Conservation (phyloP, 2,888 invertebrate species). For the Ptilodon capucinus region DNA sequence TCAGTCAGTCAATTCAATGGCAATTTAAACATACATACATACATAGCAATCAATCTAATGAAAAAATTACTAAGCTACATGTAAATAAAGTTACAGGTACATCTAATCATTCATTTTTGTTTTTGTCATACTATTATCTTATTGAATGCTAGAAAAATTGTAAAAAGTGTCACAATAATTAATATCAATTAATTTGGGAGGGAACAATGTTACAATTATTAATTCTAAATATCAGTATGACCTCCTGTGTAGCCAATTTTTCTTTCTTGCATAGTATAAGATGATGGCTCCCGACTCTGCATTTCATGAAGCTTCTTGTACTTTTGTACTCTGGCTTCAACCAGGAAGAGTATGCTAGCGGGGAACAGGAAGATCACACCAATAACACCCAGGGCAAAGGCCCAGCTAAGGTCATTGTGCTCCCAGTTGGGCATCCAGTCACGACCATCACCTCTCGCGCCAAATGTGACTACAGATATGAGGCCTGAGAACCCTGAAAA, state of each 20-base stretch:
- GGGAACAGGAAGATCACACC: conserved; percentile 90
- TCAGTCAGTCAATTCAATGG: no score
- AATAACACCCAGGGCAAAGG: conserved; percentile 92
- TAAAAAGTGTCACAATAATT: not conserved
- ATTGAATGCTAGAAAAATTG: not conserved
- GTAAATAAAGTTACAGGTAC: no score
- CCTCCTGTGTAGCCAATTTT: conserved; percentile 81
- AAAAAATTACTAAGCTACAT: no score
- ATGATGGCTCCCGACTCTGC: conserved; percentile 85
- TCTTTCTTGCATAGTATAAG: conserved; percentile 86
- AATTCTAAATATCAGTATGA: conserved; percentile 87
- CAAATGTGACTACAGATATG: conserved; percentile 93
- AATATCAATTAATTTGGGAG: conserved; percentile 10
- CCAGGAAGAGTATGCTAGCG: conserved; percentile 90
- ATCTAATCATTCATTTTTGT: no score
- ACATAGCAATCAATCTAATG: no score
- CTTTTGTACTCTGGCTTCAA: conserved; percentile 91
- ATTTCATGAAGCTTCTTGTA: conserved; percentile 88
- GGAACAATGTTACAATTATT: conserved; percentile 16
- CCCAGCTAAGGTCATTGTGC: conserved; percentile 97
- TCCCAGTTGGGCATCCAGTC: conserved; percentile 99
- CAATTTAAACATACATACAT: no score
- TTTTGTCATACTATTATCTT: no score
- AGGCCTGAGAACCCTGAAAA: conserved; percentile 89
- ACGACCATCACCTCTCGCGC: conserved; percentile 93